These are phyloP conservation scores for Neelides sp. DNA, from an alignment of 1,140 invertebrate species.

Conservation along the genomic window DNA sequence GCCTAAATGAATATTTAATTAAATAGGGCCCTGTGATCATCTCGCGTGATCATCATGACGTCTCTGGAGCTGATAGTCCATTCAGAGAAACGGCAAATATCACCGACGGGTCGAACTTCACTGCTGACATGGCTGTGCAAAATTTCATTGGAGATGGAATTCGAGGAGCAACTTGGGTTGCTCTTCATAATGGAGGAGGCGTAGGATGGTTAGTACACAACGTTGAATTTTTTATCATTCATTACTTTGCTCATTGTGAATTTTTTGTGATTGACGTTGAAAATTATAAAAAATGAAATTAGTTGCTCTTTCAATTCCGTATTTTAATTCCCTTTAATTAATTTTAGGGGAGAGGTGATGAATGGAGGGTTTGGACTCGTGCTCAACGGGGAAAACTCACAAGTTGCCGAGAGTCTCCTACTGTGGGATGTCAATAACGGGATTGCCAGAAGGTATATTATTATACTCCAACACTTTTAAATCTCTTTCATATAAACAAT, in stretches of 20 bases:
- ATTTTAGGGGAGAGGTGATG: slow-evolving; percentile 50
- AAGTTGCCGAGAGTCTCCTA: slow-evolving; percentile 44
- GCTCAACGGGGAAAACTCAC: slow-evolving; percentile 43
- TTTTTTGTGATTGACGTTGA: too few relatives aligned
- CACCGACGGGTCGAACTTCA: slow-evolving; percentile 51
- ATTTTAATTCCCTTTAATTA: slow-evolving; percentile 15
- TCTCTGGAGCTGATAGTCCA: slow-evolving; percentile 55
- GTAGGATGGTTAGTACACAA: slow-evolving; percentile 55
- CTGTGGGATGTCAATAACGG: slow-evolving; percentile 58
- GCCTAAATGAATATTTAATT: slow-evolving; percentile 7
- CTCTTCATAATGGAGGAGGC: slow-evolving; percentile 55
- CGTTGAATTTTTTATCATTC: slow-evolving; percentile 2
- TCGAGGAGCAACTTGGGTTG: slow-evolving; percentile 52
- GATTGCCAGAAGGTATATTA: slow-evolving; percentile 37
- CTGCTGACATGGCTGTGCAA: slow-evolving; percentile 51
- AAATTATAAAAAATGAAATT: background rate
- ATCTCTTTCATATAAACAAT: slow-evolving; percentile 3
- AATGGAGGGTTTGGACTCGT: slow-evolving; percentile 57
- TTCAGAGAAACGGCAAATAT: slow-evolving; percentile 56
- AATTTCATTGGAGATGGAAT: slow-evolving; percentile 54
- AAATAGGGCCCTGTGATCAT: slow-evolving; percentile 47
- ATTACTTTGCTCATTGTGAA: too few relatives aligned
- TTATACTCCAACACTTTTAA: slow-evolving; percentile 30
- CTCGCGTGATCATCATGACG: slow-evolving; percentile 56
- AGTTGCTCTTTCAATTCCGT: too few relatives aligned